Base-by-base conservation (phyloP, 2,888 invertebrate species). In the Lissonota sp. region DNA sequence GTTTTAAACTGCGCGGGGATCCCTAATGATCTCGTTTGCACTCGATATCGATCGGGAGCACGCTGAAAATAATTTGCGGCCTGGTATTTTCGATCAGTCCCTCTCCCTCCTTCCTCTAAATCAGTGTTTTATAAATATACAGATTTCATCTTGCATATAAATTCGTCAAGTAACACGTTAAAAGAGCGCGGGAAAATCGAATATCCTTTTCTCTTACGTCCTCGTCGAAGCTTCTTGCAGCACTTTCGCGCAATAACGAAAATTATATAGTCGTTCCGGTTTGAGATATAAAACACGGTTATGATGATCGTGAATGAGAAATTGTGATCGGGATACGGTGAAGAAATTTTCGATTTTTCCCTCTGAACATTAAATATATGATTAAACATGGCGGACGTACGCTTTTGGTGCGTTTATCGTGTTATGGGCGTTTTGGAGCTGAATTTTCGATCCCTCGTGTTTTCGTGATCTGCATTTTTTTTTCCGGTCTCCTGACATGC, bases 21-120 rank as follows among this genome's bases (percentile, higher is more conserved):
- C 67, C 49, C 71, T 82, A 82, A 82, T 82, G 81, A 82, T 82
- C 79, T 82, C 81, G 81, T 82, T 82, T 75, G 74, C 81, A 79
- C 78, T 79, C 78, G 75, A 79, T 26, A 26, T 75, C 74, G 71
- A 79, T 82, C 78, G 64, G 49, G 3, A 26, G 12, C 67, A 64
- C 53, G 73, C 57, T 53, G 26, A 69, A 71, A 74, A 71, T 78
- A 78, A 74, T 71, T 62, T 73, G 26, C 58, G 39, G 49, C 44
- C 40, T 63, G 53, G 57, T 40, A 62, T 75, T 69, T 46, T 62
- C 37, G 62, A 69, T 75, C 51, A 37, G 26, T 44, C 55, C n/a
- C n/a, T n/a, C 26, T 26, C 1, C 26, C 26, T 26, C 26, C 26
- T 3, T 26, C 26, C 26, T 49, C 40, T 26, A 12, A 53, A 53